Conservation (phyloP, 2,888 invertebrate species). For the Cordylochernes scorpioides region DNA sequence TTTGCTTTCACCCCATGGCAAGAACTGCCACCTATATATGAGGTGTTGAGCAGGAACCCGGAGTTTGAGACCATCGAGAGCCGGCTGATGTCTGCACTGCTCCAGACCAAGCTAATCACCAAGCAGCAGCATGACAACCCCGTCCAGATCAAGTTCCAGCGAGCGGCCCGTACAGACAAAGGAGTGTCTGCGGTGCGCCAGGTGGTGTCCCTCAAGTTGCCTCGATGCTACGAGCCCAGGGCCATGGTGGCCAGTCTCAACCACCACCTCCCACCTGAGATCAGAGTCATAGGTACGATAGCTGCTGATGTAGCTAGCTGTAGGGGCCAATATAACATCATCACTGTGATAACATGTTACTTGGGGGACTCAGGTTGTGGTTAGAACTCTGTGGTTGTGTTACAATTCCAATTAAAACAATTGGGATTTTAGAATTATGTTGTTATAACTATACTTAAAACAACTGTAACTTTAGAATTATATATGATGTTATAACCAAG, state of each 20-base stretch:
- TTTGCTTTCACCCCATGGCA: too few relatives aligned
- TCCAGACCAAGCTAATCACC: constrained; percentile 47
- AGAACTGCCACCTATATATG: too few relatives aligned
- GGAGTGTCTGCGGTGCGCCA: constrained; percentile 77
- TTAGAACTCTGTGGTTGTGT: too few relatives aligned
- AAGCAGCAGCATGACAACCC: constrained; percentile 51
- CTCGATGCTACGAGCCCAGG: constrained; percentile 6
- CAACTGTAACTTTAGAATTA: too few relatives aligned
- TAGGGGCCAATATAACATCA: too few relatives aligned
- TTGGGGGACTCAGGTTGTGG: too few relatives aligned
- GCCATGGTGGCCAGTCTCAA: constrained; percentile 38
- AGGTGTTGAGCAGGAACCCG: constrained; percentile 39
- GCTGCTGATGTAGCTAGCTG: too few relatives aligned
- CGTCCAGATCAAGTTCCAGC: constrained; percentile 57
- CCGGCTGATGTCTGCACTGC: constrained; percentile 51
- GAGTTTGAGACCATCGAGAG: constrained; percentile 72
- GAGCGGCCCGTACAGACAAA: constrained; percentile 91
- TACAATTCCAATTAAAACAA: too few relatives aligned
- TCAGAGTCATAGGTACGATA: constrained; percentile 54
- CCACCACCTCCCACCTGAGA: constrained; percentile 47
- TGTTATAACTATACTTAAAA: too few relatives aligned
- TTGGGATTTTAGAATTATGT: too few relatives aligned
- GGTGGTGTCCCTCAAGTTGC: constrained; percentile 65
- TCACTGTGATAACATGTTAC: too few relatives aligned
- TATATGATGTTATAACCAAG: too few relatives aligned